Evolutionary conservation across 2,113 vertebrate species (phyloP).

Genomic region (Spizaetus ornatus): DNA sequence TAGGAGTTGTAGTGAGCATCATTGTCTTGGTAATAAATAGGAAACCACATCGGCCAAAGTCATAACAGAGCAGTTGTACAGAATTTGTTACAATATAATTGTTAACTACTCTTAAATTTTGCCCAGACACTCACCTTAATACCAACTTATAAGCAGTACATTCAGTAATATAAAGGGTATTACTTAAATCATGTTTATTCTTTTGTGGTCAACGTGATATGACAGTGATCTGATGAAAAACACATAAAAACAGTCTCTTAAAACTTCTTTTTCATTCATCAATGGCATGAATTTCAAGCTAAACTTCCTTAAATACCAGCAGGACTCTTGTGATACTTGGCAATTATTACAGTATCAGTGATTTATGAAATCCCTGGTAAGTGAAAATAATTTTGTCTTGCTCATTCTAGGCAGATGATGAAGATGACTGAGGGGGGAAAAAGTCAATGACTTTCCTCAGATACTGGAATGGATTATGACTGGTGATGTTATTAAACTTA

Average conservation of each 20-base stretch:
- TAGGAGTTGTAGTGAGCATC: not conserved
- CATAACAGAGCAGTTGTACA: not conserved
- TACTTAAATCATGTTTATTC: not conserved
- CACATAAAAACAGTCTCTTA: not conserved
- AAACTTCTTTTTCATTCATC: not conserved
- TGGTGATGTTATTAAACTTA: not conserved
- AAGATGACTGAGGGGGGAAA: not conserved
- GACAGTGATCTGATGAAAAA: not conserved
- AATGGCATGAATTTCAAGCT: not conserved
- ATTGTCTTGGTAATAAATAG: not conserved
- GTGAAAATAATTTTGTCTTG: not conserved
- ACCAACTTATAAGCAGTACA: not conserved
- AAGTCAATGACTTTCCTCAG: not conserved
- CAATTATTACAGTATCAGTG: not conserved
- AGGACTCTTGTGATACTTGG: not conserved
- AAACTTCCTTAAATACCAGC: not conserved
- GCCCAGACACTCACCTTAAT: not conserved
- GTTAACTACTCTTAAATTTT: not conserved
- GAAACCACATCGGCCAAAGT: not conserved
- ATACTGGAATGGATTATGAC: not conserved
- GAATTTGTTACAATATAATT: not conserved
- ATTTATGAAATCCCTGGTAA: not conserved
- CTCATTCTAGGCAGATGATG: not conserved
- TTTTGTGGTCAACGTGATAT: not conserved
- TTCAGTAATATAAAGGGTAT: not conserved